Conservation (phyloP, 2,888 invertebrate genomes). For the Macrostomum cliftonense region DNA sequence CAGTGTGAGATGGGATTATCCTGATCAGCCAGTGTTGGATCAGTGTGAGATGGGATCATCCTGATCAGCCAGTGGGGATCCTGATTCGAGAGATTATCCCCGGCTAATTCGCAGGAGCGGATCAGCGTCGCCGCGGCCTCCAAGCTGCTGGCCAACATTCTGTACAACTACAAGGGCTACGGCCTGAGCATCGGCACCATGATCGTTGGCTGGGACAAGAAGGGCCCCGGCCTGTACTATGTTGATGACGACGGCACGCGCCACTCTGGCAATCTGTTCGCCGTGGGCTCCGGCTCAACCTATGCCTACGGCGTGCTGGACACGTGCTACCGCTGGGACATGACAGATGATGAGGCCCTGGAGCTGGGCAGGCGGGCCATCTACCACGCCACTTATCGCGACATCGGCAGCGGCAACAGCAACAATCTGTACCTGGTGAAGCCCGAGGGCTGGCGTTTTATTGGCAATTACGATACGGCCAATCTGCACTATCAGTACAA, state of each 20-base stretch:
- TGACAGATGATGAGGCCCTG: conserved; percentile 73
- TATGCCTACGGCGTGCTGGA: conserved; percentile 91
- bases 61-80: no score
- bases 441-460: conserved; percentile 70
- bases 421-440: conserved; percentile 63
- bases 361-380: conserved; percentile 81
- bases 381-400: conserved; percentile 90
- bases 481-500: conserved; percentile 72
- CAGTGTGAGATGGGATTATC: no score
- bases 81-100: no score
- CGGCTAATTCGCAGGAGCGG: conserved; percentile 56
- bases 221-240: conserved; percentile 87
- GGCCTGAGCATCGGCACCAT: conserved; percentile 71
- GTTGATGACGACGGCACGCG: conserved; percentile 89
- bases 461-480: conserved; percentile 74
- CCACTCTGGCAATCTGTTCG: conserved; percentile 74
- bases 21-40: no score
- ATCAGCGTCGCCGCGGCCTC: conserved; percentile 98
- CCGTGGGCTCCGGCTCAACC: conserved; percentile 88
- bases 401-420: conserved; percentile 65
- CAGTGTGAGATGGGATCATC: no score
- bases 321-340: conserved; percentile 53
- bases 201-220: conserved; percentile 82
- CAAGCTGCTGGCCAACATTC: conserved; percentile 89
- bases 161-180: conserved; percentile 94